Evolutionary conservation across 2,797 vertebrate species (phyloP).

Genomic region (Telmatherina bonti): DNA sequence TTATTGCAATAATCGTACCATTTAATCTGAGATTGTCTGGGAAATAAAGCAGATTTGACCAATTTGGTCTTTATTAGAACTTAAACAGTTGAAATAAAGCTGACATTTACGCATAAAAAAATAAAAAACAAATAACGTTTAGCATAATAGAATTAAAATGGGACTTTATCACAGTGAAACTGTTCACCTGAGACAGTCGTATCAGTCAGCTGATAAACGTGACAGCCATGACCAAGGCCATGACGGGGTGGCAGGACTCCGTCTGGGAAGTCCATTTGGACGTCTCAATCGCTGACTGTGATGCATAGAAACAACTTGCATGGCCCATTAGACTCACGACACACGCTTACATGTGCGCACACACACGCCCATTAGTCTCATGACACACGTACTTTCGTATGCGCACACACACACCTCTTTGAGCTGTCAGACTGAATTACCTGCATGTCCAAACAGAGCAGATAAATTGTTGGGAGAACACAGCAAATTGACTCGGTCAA

Average conservation of each 20-base stretch:
- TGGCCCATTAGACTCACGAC: slow-evolving; percentile 71
- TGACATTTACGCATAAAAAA: too few species aligned
- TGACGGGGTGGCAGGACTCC: slow-evolving; percentile 42
- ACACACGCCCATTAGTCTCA: too few species aligned
- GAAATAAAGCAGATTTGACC: too few species aligned
- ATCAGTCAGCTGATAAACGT: slow-evolving; percentile 68
- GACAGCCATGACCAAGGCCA: slow-evolving; percentile 71
- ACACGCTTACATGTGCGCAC: slow-evolving; percentile 50
- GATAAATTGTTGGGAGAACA: slow-evolving; percentile 70
- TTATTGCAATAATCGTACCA: too few species aligned
- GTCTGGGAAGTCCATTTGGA: slow-evolving; percentile 68
- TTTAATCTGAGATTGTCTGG: too few species aligned
- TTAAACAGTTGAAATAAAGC: too few species aligned
- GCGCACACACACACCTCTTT: too few species aligned
- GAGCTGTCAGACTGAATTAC: slow-evolving; percentile 73
- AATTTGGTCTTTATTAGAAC: too few species aligned
- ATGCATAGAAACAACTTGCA: slow-evolving; percentile 71
- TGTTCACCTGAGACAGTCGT: slow-evolving; percentile 54
- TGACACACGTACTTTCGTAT: too few species aligned
- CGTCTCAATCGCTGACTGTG: slow-evolving; percentile 59
- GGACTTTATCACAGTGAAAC: too few species aligned
- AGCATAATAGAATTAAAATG: too few species aligned
- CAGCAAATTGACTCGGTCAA: slow-evolving; percentile 77
- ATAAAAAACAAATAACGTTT: too few species aligned
- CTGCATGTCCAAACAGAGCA: slow-evolving; percentile 72